A percentile compares a stretch with the other conserved stretches of the same genome.
phyloP scores from a whole-genome alignment of 1,140 invertebrate genomes.

The Dreissena rostriformis region DNA sequence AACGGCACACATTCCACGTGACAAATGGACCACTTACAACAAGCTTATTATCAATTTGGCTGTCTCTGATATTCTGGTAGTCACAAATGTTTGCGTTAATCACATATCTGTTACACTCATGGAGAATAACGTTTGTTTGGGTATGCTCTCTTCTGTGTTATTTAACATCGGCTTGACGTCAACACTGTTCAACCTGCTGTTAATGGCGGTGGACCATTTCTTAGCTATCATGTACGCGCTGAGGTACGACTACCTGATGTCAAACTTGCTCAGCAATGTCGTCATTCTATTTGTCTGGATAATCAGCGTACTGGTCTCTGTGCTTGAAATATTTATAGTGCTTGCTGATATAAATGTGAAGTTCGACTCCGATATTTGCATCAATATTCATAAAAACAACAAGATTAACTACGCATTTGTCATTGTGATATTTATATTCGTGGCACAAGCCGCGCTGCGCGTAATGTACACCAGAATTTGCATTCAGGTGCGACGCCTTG shows the following conservation, averaged over 20 bases:
- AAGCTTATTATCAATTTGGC: slow-evolving; percentile 70
- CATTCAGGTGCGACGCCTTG: not conserved
- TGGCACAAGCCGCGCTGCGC: slow-evolving; percentile 76
- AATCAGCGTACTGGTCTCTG: slow-evolving; percentile 82
- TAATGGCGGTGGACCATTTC: slow-evolving; percentile 88
- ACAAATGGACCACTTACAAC: slow-evolving; percentile 58
- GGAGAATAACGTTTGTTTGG: not conserved
- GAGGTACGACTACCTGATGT: slow-evolving; percentile 87
- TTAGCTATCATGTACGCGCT: slow-evolving; percentile 93
- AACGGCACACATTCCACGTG: slow-evolving; percentile 54
- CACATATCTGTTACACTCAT: not conserved
- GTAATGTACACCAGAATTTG: slow-evolving; percentile 63
- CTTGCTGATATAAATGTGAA: not conserved
- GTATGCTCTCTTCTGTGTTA: not conserved
- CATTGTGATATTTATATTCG: slow-evolving; percentile 78
- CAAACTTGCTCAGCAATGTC: slow-evolving; percentile 84
- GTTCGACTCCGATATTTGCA: slow-evolving; percentile 63
- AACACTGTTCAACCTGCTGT: slow-evolving; percentile 85
- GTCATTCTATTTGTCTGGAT: slow-evolving; percentile 87
- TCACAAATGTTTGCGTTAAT: slow-evolving; percentile 53
- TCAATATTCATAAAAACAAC: slow-evolving; percentile 78
- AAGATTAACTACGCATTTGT: slow-evolving; percentile 63
- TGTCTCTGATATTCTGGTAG: slow-evolving; percentile 67
- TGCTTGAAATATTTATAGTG: slow-evolving; percentile 74
- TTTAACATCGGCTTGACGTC: slow-evolving; percentile 73